A percentile compares a stretch with the other conserved stretches of the same genome.
phyloP scores from a whole-genome alignment of 2,113 vertebrate species.

The Gila orcuttii region DNA sequence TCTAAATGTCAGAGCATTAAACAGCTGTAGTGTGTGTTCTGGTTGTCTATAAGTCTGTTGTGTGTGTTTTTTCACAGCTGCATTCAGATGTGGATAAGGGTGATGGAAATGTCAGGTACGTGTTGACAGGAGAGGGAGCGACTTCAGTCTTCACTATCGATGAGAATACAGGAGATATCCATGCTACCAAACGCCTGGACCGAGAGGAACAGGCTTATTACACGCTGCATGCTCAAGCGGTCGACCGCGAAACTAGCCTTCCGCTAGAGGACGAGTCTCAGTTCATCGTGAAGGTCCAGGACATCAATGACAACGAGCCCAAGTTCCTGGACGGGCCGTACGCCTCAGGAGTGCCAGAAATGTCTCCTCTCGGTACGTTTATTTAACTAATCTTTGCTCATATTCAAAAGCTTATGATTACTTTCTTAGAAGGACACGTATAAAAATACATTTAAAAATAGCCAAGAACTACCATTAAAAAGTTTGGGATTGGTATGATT shows the following conservation, averaged over 20 bases:
- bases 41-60: not conserved
- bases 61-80: slow-evolving; percentile 76
- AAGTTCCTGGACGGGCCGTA: slow-evolving; percentile 95
- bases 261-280: slow-evolving; percentile 91
- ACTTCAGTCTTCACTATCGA: slow-evolving; percentile 98
- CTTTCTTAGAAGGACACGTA: not conserved
- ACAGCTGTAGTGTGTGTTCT: not conserved
- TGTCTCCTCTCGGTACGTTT: slow-evolving; percentile 94
- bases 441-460: not conserved
- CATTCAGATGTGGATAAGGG: slow-evolving; percentile 98
- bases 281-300: slow-evolving; percentile 97
- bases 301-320: slow-evolving; percentile 97
- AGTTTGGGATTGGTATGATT: not conserved
- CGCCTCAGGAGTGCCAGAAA: slow-evolving; percentile 89
- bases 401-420: not conserved
- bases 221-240: slow-evolving; percentile 88
- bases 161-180: slow-evolving; percentile 96
- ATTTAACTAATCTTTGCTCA: not conserved
- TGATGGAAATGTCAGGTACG: slow-evolving; percentile 94
- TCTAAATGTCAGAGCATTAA: not conserved
- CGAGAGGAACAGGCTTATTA: slow-evolving; percentile 96
- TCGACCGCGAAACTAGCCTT: slow-evolving; percentile 86
- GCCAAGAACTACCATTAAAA: not conserved
- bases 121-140: slow-evolving; percentile 92
- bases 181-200: slow-evolving; percentile 94